These are phyloP conservation scores for Setophaga coronata DNA, from an alignment of 2,113 vertebrate genomes.

Conservation along the genomic window DNA sequence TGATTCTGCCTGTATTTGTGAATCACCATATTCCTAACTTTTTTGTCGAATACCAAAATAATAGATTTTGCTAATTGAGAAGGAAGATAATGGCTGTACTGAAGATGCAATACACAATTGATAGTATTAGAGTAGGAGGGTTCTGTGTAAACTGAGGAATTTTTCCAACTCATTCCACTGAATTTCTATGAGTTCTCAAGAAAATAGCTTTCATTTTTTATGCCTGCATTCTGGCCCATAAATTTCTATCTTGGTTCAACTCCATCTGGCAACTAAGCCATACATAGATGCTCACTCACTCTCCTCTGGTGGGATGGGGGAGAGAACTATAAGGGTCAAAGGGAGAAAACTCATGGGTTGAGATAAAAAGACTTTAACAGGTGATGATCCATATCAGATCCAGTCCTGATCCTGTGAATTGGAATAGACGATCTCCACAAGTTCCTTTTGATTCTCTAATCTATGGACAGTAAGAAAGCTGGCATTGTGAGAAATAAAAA, in stretches of 20 bases:
- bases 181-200: not conserved
- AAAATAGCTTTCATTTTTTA: conserved; percentile 10
- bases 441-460: not conserved
- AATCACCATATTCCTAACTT: not conserved
- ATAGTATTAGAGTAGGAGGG: not conserved
- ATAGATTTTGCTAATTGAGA: not conserved
- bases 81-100: not conserved
- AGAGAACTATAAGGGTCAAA: not conserved
- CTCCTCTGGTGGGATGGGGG: not conserved
- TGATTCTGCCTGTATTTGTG: not conserved
- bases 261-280: not conserved
- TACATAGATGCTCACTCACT: not conserved
- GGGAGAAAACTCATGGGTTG: not conserved
- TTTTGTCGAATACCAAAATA: not conserved
- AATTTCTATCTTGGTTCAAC: not conserved
- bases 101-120: not conserved
- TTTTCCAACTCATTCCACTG: not conserved
- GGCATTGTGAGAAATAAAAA: not conserved
- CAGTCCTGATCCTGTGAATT: not conserved
- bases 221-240: not conserved
- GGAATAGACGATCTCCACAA: not conserved
- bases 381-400: not conserved
- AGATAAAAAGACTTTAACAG: not conserved
- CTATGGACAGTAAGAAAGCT: not conserved
- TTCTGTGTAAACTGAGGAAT: not conserved